phyloP scores from a whole-genome alignment of 2,797 vertebrate species.

The Mallotus villosus region DNA sequence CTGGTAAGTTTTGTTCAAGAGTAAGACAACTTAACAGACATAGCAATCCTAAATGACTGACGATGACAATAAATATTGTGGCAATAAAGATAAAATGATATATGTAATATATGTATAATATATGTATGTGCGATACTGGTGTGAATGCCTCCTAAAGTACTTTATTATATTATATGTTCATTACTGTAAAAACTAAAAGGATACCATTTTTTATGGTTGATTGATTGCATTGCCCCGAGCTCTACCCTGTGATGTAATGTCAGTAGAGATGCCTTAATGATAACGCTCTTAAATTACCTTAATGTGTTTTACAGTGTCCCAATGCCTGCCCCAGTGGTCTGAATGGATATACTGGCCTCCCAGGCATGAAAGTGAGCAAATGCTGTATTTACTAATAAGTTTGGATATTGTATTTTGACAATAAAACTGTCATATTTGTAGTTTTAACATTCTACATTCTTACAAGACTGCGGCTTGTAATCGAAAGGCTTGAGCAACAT shows the following conservation, averaged over 20 bases:
- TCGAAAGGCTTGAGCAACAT: too few relatives aligned
- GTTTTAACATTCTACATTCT: not conserved
- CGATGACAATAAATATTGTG: too few relatives aligned
- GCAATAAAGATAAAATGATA: too few relatives aligned
- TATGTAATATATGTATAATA: too few relatives aligned
- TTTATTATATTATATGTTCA: too few relatives aligned
- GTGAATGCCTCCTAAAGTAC: too few relatives aligned
- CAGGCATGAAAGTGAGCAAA: constrained; percentile 89
- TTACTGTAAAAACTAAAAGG: too few relatives aligned
- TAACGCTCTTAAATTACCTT: constrained; percentile 58
- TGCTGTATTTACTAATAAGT: not conserved
- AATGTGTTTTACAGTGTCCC: constrained; percentile 85
- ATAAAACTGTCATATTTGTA: not conserved
- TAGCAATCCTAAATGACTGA: too few relatives aligned
- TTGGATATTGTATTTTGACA: not conserved
- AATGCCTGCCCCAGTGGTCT: constrained; percentile 84
- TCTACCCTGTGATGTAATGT: not conserved
- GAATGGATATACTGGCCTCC: constrained; percentile 84
- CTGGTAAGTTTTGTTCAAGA: constrained; percentile 66
- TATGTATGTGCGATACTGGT: too few relatives aligned
- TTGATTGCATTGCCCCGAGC: not conserved
- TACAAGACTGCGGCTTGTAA: not conserved
- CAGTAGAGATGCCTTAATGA: constrained; percentile 41
- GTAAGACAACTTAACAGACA: not conserved
- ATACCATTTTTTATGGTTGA: too few relatives aligned